A percentile compares a stretch with the other conserved stretches of the same genome.
Conservation (phyloP, 1,140 invertebrate genomes). For the Gonioctena quinquepunctata region DNA sequence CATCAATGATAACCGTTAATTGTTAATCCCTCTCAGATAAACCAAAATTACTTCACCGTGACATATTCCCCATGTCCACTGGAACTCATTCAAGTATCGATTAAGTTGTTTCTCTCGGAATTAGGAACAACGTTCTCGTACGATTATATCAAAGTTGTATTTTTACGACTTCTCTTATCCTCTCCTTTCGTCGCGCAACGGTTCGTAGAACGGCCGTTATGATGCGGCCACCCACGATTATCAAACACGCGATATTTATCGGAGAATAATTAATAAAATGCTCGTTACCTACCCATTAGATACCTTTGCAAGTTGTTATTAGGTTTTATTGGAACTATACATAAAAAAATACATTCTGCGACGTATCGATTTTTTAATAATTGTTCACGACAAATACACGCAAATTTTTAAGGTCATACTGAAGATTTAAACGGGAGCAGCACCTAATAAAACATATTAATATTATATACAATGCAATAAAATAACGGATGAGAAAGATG, state of each 20-base stretch:
- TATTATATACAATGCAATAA: too few species aligned
- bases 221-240: neutral
- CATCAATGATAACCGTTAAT: neutral
- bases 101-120: neutral
- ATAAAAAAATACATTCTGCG: too few species aligned
- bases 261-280: neutral
- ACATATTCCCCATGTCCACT: neutral
- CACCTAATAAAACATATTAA: too few species aligned
- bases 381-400: too few species aligned
- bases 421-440: too few species aligned
- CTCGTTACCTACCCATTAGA: neutral
- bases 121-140: neutral
- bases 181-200: neutral
- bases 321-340: too few species aligned
- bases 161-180: neutral
- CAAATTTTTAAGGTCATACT: too few species aligned
- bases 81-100: neutral
- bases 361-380: too few species aligned
- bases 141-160: neutral
- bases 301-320: neutral
- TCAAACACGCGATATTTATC: neutral
- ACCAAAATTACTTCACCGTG: neutral
- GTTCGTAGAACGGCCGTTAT: neutral
- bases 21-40: neutral
- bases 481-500: too few species aligned